Evolutionary conservation across 2,888 invertebrate genomes (phyloP).

Genomic region (Dyspetes luteomarginatus): DNA sequence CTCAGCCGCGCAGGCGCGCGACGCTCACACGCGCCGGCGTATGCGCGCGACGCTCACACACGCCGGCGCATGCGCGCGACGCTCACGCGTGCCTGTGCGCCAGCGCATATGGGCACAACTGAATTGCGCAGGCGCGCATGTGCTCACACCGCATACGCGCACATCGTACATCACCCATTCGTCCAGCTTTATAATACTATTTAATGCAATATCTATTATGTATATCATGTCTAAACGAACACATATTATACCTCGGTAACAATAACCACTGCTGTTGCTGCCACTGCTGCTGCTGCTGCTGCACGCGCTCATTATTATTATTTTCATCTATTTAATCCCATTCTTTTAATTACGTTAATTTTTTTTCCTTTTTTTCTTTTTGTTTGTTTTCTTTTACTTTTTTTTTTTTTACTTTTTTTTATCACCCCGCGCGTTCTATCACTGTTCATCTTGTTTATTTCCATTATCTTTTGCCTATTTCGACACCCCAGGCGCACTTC

Average conservation of each 20-base stretch:
- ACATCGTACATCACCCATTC: constrained; percentile 23
- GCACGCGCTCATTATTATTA: constrained; percentile 61
- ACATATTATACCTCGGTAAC: constrained; percentile 82
- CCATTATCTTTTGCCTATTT: not conserved
- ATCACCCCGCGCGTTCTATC: constrained; percentile 10
- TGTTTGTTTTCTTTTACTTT: constrained; percentile 3
- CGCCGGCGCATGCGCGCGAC: constrained; percentile 4
- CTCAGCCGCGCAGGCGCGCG: constrained; percentile 12
- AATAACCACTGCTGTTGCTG: constrained; percentile 70
- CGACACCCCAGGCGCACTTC: constrained; percentile 53
- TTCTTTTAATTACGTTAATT: constrained; percentile 6
- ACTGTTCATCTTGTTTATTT: constrained; percentile 40
- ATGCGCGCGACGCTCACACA: constrained; percentile 18
- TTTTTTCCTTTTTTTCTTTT: constrained; percentile 10
- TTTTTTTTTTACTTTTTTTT: constrained; percentile 56
- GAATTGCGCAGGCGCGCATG: not conserved
- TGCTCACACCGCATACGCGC: constrained; percentile 12
- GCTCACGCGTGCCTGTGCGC: constrained; percentile 1
- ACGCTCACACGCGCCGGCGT: constrained; percentile 11
- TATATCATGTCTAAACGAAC: constrained; percentile 82
- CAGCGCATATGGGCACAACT: not conserved
- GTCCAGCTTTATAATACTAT: constrained; percentile 58
- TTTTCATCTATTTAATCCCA: constrained; percentile 42
- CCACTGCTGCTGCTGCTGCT: constrained; percentile 51
- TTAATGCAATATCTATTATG: constrained; percentile 78